Conservation (phyloP, 2,888 invertebrate species). For the Barypeithes pellucidus region DNA sequence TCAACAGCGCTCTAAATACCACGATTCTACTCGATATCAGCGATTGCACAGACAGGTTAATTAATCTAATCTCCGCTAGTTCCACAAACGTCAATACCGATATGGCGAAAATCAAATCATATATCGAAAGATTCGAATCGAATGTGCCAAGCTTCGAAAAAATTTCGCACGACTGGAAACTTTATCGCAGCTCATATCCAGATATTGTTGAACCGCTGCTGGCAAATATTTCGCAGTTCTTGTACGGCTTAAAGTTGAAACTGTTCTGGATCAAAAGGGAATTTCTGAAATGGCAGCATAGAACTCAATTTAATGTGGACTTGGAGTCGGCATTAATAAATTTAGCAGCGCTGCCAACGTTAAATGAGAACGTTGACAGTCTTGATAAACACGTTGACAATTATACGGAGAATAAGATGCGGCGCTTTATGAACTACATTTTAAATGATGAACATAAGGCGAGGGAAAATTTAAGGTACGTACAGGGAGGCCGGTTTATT, state of each 20-base stretch:
- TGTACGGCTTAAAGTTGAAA: slow-evolving; percentile 76
- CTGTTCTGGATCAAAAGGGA: slow-evolving; percentile 73
- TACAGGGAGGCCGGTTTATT: no score
- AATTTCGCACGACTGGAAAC: slow-evolving; percentile 72
- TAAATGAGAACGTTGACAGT: slow-evolving; percentile 64
- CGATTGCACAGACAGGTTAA: slow-evolving; percentile 43
- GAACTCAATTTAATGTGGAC: slow-evolving; percentile 31
- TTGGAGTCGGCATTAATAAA: slow-evolving; percentile 64
- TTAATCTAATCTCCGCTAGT: slow-evolving; percentile 15
- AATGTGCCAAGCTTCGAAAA: slow-evolving; percentile 59
- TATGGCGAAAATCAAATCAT: slow-evolving; percentile 30
- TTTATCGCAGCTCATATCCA: slow-evolving; percentile 80
- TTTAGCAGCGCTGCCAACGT: slow-evolving; percentile 73
- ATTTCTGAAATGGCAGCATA: slow-evolving; percentile 63
- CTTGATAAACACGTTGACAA: slow-evolving; percentile 70
- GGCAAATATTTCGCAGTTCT: slow-evolving; percentile 79
- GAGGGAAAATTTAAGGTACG: slow-evolving; percentile 73
- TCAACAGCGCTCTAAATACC: slow-evolving; percentile 59
- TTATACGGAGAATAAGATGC: slow-evolving; percentile 64
- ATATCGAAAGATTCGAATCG: slow-evolving; percentile 41
- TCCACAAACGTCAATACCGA: neutral
- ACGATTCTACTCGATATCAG: slow-evolving; percentile 54
- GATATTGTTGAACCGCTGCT: slow-evolving; percentile 85
- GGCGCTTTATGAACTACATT: slow-evolving; percentile 57
- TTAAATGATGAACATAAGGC: slow-evolving; percentile 58